Conservation (phyloP, 2,888 invertebrate genomes). For the Acleris cristana region DNA sequence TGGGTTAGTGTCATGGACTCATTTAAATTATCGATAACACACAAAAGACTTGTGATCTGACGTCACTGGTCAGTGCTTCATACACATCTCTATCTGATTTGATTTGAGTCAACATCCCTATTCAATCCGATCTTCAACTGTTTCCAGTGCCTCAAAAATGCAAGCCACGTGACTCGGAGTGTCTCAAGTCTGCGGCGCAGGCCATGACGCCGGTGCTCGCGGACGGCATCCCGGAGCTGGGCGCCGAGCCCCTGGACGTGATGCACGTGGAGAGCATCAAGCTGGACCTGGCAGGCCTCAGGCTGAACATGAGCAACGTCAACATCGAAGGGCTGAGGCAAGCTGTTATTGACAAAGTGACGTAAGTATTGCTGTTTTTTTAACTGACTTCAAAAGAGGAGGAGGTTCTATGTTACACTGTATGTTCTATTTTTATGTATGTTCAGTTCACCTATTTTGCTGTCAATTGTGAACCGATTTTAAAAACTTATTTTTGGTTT, state of each 20-base stretch:
- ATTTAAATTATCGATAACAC: no score
- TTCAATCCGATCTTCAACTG: neutral
- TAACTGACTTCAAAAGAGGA: no score
- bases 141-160: slow-evolving; percentile 60
- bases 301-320: slow-evolving; percentile 54
- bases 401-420: no score
- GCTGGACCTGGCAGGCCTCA: slow-evolving; percentile 63
- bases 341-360: slow-evolving; percentile 53
- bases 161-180: slow-evolving; percentile 51
- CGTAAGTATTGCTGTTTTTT: slow-evolving; percentile 45
- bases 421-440: no score
- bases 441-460: no score
- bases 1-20: no score
- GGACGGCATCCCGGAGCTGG: slow-evolving; percentile 59
- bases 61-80: no score
- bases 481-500: no score
- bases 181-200: slow-evolving; percentile 55
- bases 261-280: slow-evolving; percentile 56
- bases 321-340: slow-evolving; percentile 54
- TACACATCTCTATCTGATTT: no score
- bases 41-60: no score
- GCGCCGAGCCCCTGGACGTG: slow-evolving; percentile 58
- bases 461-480: no score
- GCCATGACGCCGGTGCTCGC: slow-evolving; percentile 46
- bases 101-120: neutral